Conservation (phyloP, 1,140 invertebrate species). For the Lordiphosa mommai region DNA sequence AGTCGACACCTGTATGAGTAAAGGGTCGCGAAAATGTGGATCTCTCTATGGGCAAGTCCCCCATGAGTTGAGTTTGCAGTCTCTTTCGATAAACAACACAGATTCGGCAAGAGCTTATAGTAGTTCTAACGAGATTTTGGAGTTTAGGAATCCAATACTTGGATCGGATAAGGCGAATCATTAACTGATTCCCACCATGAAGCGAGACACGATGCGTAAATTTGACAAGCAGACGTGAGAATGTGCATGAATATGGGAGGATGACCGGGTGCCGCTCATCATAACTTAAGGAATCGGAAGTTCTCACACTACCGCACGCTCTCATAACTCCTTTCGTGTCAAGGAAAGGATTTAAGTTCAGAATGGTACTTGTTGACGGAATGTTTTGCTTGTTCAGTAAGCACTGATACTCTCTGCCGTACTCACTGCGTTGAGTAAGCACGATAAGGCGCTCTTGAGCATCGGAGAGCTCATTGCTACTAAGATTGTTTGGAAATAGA, state of each 20-base stretch:
- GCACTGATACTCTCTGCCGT: not conserved
- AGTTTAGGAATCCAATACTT: not conserved
- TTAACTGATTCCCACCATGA: not conserved
- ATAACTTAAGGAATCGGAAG: too few species aligned
- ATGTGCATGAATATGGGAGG: too few species aligned
- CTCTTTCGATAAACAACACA: not conserved
- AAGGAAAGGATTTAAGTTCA: not conserved
- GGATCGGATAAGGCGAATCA: not conserved
- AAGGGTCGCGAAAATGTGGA: not conserved
- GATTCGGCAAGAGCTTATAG: not conserved
- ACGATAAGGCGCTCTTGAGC: constrained; percentile 1
- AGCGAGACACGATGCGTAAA: too few species aligned
- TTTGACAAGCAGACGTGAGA: too few species aligned
- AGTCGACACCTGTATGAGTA: not conserved
- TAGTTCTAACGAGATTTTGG: not conserved
- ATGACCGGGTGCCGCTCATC: too few species aligned
- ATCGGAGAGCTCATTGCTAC: not conserved
- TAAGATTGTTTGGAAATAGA: not conserved
- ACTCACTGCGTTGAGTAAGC: not conserved
- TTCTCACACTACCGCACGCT: too few species aligned
- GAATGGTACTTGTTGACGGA: not conserved
- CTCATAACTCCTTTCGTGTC: too few species aligned
- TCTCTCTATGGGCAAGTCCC: not conserved
- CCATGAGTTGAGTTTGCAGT: not conserved
- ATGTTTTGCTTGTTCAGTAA: not conserved